Base-by-base conservation (phyloP, 1,140 invertebrate species). In the Hylaeus anthracinus region DNA sequence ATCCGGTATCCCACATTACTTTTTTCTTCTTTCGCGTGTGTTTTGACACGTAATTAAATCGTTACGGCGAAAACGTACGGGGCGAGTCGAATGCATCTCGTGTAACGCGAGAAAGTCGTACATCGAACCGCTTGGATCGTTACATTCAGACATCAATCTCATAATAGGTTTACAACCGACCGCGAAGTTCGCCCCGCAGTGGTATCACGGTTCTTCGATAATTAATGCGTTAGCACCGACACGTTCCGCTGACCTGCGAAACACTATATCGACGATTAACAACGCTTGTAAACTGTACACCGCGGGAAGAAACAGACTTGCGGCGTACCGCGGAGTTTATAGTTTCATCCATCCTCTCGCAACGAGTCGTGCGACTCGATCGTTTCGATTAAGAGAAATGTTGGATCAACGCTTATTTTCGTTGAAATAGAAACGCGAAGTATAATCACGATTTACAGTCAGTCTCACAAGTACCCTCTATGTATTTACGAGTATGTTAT, bases 51-150 rank as follows among this genome's bases (percentile, higher is more conserved):
- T 53, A 58, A 80, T 80, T 67, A 75, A 72, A 75, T 79, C 61
- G 55, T 78, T 64, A 63, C 2, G 48, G 14, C 58, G 43, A 39
- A 58, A 51, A 26, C 37, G 5, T 26, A 55, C 51, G 26, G 37
- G 55, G 0, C n/a, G 43, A 14, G 10, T 41, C 14, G 69, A 9
- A 41, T 14, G 83, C 60, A 69, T 72, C 26, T 26, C 63, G n/a
- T 37, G 73, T 66, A 41, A 84, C 58, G 9, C 56, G 72, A 81
- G 72, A 73, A 77, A 85, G 67, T 80, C 55, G 9, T 37, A n/a
- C 26, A 53, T 70, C 63, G 65, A 70, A 71, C 51, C 48, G 26
- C 10, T 26, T 14, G 45, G 70, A 83, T 79, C 58, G 70, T 64
- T 73, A 41, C 51, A 73, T 73, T 70, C 41, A 37, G 51, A 79